Base-by-base conservation (phyloP, 2,797 vertebrate genomes). In the Channallabes apus region DNA sequence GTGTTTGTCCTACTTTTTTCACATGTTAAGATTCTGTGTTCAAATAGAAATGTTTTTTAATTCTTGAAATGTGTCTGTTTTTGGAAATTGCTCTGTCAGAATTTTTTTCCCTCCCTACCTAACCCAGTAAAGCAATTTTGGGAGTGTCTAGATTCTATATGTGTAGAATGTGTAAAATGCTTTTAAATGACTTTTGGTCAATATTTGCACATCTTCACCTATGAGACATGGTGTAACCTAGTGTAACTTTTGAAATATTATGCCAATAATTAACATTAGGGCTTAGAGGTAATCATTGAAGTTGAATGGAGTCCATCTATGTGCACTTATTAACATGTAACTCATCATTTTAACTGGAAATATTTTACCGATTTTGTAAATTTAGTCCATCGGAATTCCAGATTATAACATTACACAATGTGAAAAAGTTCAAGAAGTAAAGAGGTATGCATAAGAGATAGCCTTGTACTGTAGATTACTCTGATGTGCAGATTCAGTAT, bases 241-340 rank as follows among this genome's bases (percentile, higher is more conserved):
- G 14, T 46, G 27, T 7, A 22, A 32, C 62, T 51, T 18, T 51
- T 4, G 35, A 54, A 24, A 56, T 8, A 14, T 18, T 67, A 58
- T 1, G 46, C 32, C 14, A 51, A 68, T 77, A 62, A 84, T 84
- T 84, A 84, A 77, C 72, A 11, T 2, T 67, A 29, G 72, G 27
- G 41, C 15, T 5, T 12, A 67, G 12, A 65, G 46, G 58, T n/a
- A 3, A 22, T 5, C 3, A 46, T 9, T 11, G 9, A 46, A 71
- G 56, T 9, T 78, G 8, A 77, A 27, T n/a, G 38, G 2, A 54
- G 24, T 17, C 14, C 5, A 56, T 73, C 24, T 72, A 4, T 46
- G 0, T 46, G 38, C 22, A 72, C 11, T 14, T 72, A 12, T 24
- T 46, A 24, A 14, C 32, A n/a, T 46, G 20, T 46, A n/a, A 22